Evolutionary conservation across 2,797 vertebrate genomes (phyloP), one percentile per base, ranked within the genome.

Genomic region (Gallinago nigripennis): DNA sequence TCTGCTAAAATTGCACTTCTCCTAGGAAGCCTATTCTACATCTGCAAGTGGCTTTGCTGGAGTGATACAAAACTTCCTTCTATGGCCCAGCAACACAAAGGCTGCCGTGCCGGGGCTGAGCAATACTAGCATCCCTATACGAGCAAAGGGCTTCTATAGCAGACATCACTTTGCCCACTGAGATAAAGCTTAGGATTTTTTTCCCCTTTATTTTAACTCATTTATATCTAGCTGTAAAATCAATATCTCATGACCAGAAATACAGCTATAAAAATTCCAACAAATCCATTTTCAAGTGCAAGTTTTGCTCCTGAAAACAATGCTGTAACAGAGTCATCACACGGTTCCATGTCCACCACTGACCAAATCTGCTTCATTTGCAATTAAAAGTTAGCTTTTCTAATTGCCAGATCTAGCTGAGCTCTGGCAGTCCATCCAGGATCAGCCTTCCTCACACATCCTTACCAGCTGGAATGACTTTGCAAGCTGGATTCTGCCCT

Each of bases 1-100:
- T 96, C 92, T 92, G 88, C 84, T 94, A 95, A 96, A 97, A 96
- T 93, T 95, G 92, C 95, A 87, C 23, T 95, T 94, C 82, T 96
- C 80, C 83, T 82, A 88, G 79, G 91, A 81, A 91, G 65, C 61
- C 68, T 75, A 43, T 75, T 89, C 51, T 57, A 28, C 54, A 65
- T 82, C 65, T 95, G 65, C 53, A 63, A 89, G 45, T 51, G 61
- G 58, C 69, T 89, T 93, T 60, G 50, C 45, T 69, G 69, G 33
- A 51, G 33, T 37, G 82, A 85, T 72, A 71, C 58, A 57, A 80
- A 93, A 86, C 18, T 89, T 16, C 28, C 27, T 25, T 80, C 35
- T 63, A 68, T 17, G 28, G 41, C 28, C 41, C 80, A 54, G 45
- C 72, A 83, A 23, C 54, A 37, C 16, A n/a, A 80, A 90, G 20